These are phyloP conservation scores for Geotrypetes seraphini DNA, from an alignment of 2,797 vertebrate species.

Conservation along the genomic window DNA sequence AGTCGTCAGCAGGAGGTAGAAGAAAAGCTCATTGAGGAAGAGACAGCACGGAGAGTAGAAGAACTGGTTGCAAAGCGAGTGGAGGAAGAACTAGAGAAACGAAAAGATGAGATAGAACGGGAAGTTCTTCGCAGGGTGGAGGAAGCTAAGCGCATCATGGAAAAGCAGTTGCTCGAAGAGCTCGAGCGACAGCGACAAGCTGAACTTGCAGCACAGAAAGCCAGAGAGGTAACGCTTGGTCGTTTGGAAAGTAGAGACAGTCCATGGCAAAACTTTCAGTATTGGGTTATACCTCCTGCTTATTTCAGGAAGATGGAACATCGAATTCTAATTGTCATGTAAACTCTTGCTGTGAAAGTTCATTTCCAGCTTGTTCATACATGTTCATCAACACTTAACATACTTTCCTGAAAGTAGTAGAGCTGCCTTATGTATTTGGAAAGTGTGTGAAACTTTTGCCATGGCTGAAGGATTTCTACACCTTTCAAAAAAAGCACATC, in stretches of 20 bases:
- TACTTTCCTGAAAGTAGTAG: slow-evolving; percentile 58
- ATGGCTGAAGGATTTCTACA: slow-evolving; percentile 64
- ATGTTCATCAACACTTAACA: slow-evolving; percentile 60
- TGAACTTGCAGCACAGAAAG: slow-evolving; percentile 91
- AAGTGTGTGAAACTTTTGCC: slow-evolving; percentile 79
- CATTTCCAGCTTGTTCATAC: slow-evolving; percentile 60
- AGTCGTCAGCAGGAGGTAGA: slow-evolving; percentile 97
- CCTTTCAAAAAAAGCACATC: not conserved
- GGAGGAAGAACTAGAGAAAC: slow-evolving; percentile 94
- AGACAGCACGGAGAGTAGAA: slow-evolving; percentile 94
- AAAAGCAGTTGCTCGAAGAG: slow-evolving; percentile 98
- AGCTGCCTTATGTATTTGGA: slow-evolving; percentile 62
- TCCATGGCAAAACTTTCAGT: slow-evolving; percentile 81
- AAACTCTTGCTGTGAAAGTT: slow-evolving; percentile 59
- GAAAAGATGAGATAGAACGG: slow-evolving; percentile 92
- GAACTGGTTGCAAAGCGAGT: slow-evolving; percentile 94
- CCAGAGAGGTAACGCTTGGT: slow-evolving; percentile 99
- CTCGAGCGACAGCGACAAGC: slow-evolving; percentile 96
- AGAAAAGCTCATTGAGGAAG: slow-evolving; percentile 97
- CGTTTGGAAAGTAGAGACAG: slow-evolving; percentile 90
- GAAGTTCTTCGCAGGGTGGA: slow-evolving; percentile 95
- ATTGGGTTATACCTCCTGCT: slow-evolving; percentile 58
- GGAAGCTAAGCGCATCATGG: slow-evolving; percentile 98
- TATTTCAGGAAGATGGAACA: slow-evolving; percentile 63
- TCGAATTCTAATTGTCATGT: slow-evolving; percentile 55